Evolutionary conservation across 53 echinoderm and acorn worm species (phyloP).

Genomic region (Hippasteria phrygiana): DNA sequence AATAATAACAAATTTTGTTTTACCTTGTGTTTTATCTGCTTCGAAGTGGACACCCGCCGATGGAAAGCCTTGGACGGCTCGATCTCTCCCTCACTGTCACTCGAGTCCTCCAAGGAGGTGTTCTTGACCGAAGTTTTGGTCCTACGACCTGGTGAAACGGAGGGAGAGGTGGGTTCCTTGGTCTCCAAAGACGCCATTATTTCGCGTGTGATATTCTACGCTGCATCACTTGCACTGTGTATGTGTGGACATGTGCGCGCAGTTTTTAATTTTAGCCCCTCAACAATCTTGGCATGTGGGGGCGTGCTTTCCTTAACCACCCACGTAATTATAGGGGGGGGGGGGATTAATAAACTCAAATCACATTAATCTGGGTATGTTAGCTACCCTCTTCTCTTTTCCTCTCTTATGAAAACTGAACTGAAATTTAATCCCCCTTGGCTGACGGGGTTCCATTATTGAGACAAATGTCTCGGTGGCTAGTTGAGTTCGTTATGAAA

Average conservation of each 20-base stretch:
- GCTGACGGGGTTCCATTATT: too few species aligned
- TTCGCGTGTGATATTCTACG: not conserved
- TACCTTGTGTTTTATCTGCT: conserved; percentile 99
- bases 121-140: conserved; percentile 77
- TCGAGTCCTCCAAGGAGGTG: conserved; percentile 92
- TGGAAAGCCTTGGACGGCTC: conserved; percentile 94
- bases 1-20: too few species aligned
- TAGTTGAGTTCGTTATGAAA: too few species aligned
- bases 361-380: too few species aligned
- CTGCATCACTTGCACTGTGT: not conserved
- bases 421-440: too few species aligned
- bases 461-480: too few species aligned
- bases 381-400: too few species aligned
- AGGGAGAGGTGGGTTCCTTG: conserved; percentile 50
- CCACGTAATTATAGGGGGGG: not conserved
- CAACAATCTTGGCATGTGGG: not conserved
- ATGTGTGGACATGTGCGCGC: not conserved
- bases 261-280: not conserved
- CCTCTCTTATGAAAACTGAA: too few species aligned
- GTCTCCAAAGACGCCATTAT: conserved; percentile 60
- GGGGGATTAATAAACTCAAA: too few species aligned
- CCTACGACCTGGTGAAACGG: conserved; percentile 82
- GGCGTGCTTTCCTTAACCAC: conserved; percentile 29
- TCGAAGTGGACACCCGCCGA: conserved; percentile 97
- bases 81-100: conserved; percentile 97